phyloP scores from a whole-genome alignment of 2,888 invertebrate species.

The Melipona bicolor region DNA sequence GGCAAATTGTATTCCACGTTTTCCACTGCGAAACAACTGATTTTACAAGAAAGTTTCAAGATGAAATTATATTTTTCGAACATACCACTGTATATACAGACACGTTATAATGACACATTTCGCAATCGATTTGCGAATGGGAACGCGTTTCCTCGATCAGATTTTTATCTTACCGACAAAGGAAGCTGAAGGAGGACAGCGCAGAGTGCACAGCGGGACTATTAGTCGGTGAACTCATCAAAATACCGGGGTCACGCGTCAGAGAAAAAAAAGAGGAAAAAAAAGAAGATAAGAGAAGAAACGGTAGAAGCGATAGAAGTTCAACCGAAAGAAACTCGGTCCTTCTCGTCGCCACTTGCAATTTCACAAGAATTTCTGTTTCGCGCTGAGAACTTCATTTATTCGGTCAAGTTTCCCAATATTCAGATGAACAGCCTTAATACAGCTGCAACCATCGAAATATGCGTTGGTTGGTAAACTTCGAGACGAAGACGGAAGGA shows the following conservation, averaged over 20 bases:
- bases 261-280: not conserved
- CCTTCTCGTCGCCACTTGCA: constrained; percentile 22
- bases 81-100: too few species aligned
- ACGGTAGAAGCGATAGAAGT: not conserved
- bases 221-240: constrained; percentile 19
- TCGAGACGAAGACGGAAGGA: not conserved
- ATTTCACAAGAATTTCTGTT: constrained; percentile 54
- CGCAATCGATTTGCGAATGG: constrained; percentile 34
- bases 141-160: constrained; percentile 27
- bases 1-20: too few species aligned
- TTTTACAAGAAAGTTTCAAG: not conserved
- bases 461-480: constrained; percentile 16
- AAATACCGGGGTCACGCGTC: not conserved
- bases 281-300: not conserved
- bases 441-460: constrained; percentile 40
- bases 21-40: not conserved
- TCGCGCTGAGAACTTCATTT: constrained; percentile 44
- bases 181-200: constrained; percentile 12
- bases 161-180: not conserved
- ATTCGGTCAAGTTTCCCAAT: constrained; percentile 56
- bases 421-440: constrained; percentile 53
- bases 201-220: constrained; percentile 16
- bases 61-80: not conserved
- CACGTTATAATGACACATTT: constrained; percentile 1
- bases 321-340: constrained; percentile 44